Evolutionary conservation across 2,113 vertebrate genomes (phyloP).

Genomic region (Oxyura jamaicensis): DNA sequence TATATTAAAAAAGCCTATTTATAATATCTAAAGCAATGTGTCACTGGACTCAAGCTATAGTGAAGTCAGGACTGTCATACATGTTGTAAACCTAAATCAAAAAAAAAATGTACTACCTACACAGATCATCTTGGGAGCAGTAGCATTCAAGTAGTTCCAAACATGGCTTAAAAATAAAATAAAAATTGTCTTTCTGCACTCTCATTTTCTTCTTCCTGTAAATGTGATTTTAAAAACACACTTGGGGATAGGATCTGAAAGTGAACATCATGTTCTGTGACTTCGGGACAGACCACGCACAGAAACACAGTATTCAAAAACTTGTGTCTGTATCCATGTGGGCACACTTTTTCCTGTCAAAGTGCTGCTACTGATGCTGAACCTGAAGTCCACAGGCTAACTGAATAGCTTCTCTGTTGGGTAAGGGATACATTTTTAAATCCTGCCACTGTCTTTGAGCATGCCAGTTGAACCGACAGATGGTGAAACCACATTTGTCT

Average conservation of each 20-base stretch:
- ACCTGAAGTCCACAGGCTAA: not conserved
- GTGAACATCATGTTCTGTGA: not conserved
- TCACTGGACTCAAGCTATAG: not conserved
- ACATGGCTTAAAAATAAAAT: not conserved
- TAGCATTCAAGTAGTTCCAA: not conserved
- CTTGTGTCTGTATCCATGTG: not conserved
- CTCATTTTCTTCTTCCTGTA: not conserved
- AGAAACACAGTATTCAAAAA: not conserved
- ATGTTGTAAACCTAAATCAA: not conserved
- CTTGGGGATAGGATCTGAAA: not conserved
- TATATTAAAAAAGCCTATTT: not conserved
- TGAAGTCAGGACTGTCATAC: not conserved
- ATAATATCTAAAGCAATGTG: not conserved
- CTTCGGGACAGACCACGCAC: not conserved
- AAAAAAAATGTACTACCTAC: not conserved
- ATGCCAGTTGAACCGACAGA: not conserved
- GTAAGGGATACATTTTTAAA: not conserved
- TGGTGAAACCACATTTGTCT: not conserved
- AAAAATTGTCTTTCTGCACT: not conserved
- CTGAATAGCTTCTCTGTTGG: not conserved
- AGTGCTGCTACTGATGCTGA: not conserved
- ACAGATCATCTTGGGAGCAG: not conserved
- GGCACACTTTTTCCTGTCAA: not conserved
- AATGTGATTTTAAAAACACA: not conserved
- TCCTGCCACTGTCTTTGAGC: not conserved